Conservation (phyloP, 2,113 vertebrate genomes). For the Lanius collurio region DNA sequence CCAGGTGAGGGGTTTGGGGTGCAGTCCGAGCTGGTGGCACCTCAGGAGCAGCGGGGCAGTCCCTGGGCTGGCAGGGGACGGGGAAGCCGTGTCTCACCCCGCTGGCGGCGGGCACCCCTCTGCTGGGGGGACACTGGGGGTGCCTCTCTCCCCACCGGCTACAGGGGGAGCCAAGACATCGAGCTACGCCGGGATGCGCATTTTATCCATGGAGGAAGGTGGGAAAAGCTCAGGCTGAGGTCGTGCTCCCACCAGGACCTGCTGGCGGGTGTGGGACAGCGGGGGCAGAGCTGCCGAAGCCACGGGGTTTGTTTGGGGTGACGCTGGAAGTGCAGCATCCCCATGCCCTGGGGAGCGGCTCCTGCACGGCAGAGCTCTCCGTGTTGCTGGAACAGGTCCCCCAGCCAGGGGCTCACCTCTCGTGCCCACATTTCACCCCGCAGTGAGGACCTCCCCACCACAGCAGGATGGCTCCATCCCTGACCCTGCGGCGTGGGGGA, state of each 20-base stretch:
- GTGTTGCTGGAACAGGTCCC: fast-evolving
- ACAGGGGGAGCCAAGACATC: constrained; percentile 62
- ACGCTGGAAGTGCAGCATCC: background rate
- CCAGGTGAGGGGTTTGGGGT: background rate
- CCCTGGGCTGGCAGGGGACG: background rate
- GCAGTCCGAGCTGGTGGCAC: background rate
- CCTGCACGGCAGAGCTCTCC: background rate
- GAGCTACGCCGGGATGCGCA: background rate
- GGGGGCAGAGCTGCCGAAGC: background rate
- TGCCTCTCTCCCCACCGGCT: constrained; percentile 38
- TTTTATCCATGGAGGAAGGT: background rate
- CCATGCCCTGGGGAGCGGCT: fast-evolving
- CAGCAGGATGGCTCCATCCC: fast-evolving
- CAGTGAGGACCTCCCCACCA: fast-evolving
- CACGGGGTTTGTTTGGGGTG: fast-evolving
- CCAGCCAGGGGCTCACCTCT: fast-evolving
- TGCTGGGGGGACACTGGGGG: background rate
- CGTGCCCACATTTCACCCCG: fast-evolving
- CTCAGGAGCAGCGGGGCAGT: background rate
- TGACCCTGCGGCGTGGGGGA: fast-evolving
- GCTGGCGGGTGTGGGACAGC: background rate
- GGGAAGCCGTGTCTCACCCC: background rate
- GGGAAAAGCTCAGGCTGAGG: background rate
- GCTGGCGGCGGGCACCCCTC: background rate
- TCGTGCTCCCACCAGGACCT: background rate